Evolutionary conservation across 2,888 invertebrate genomes (phyloP).

Genomic region (Monopis laevigella): DNA sequence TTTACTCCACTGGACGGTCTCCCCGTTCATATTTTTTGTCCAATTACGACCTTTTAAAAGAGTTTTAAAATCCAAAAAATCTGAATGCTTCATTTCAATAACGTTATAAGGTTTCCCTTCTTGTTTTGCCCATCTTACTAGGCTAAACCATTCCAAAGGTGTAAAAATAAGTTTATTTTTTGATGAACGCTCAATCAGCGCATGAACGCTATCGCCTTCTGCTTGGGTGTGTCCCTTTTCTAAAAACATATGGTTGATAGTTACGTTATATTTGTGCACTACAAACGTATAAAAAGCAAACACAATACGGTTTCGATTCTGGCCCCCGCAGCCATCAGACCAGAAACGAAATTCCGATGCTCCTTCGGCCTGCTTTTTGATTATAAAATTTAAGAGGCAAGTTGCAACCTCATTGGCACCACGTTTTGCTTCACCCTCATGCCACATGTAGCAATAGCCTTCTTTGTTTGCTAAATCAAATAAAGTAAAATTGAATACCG

Average conservation of each 20-base stretch:
- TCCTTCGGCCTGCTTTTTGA: constrained; percentile 15
- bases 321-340: constrained; percentile 25
- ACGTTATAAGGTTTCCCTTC: too few relatives aligned
- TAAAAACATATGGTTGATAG: constrained; percentile 23
- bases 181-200: too few relatives aligned
- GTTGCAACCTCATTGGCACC: constrained; percentile 21
- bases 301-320: constrained; percentile 24
- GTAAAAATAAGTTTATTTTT: too few relatives aligned
- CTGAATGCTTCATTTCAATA: too few relatives aligned
- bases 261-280: constrained; percentile 19
- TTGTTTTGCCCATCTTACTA: too few relatives aligned
- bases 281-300: constrained; percentile 22
- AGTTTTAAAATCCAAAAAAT: too few relatives aligned
- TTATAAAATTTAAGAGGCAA: constrained; percentile 17
- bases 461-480: constrained; percentile 15
- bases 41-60: too few relatives aligned
- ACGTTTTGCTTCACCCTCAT: constrained; percentile 19
- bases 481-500: constrained; percentile 19
- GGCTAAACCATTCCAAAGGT: too few relatives aligned
- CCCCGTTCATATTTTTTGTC: too few relatives aligned
- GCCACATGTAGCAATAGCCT: constrained; percentile 22
- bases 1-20: too few relatives aligned
- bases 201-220: constrained; percentile 25
- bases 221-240: constrained; percentile 25
- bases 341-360: constrained; percentile 23